Evolutionary conservation across 1,140 invertebrate species (phyloP), one percentile per base, ranked within the genome.

Genomic region (Macrobrachium rosenbergii): DNA sequence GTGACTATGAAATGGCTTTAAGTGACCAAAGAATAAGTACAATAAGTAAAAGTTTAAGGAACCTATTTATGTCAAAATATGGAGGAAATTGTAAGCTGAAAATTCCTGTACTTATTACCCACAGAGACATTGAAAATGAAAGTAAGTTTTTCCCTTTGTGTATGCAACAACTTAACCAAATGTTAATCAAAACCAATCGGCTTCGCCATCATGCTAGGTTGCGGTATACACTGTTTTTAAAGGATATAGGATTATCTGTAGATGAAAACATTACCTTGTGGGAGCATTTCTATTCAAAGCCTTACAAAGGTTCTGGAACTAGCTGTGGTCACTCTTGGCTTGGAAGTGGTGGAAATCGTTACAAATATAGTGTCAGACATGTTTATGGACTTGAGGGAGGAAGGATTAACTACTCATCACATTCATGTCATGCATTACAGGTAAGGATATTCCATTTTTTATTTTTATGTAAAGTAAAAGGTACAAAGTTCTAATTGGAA

Each of bases 381-480:
- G 92, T 95, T 90, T 96, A 95, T 92, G 95, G 95, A 2, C 92
- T 95, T 63, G 95, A 95, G 92, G 95, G 95, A n/a, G 91, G 92
- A 10, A 92, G 92, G 86, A 94, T 92, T 90, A 93, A 93, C 90
- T 95, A 95, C 85, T 91, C 91, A 63, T 93, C 93, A 43, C 93
- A 93, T 79, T 92, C 90, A 86, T 95, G 95, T 90, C 84, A 91
- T 14, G 88, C 90, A 45, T 93, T 95, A 69, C 94, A 87, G 60
- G 84, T 87, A 73, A 19, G 73, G 19, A 12, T 67, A 52, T 52
- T 52, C 12, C 0, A 52, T 52, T 52, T 10, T 10, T 0, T 52
- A 10, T 2, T 52, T 52, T 37, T 37, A 2, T 37, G 28, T 3
- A 37, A 3, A 37, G 3, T 1, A 37, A 37, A 37, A 2, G 28